Conservation (phyloP, 2,888 invertebrate species). For the Calliscelio sp. region DNA sequence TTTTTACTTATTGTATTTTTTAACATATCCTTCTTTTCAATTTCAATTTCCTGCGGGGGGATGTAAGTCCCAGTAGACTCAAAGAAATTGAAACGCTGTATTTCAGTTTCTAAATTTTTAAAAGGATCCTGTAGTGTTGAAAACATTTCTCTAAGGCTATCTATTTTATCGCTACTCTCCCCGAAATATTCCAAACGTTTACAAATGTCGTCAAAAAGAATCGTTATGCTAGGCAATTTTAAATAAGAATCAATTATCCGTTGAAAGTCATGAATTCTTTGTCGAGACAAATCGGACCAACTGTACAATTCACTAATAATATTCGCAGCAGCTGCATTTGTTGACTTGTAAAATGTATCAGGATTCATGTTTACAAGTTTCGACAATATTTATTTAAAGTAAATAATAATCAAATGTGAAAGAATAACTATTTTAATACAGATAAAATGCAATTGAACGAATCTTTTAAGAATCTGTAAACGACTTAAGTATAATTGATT, state of each 20-base stretch:
- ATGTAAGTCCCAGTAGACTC: constrained; percentile 18
- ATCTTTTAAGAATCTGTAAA: too few species aligned
- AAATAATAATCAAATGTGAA: too few species aligned
- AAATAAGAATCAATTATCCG: constrained; percentile 17
- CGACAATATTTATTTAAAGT: too few species aligned
- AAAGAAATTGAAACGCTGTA: constrained; percentile 13
- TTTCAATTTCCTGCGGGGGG: constrained; percentile 6
- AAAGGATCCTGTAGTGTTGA: constrained; percentile 15
- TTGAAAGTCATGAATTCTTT: constrained; percentile 8
- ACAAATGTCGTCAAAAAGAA: constrained; percentile 6
- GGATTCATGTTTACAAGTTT: constrained; percentile 26
- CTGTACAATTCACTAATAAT: constrained; percentile 22
- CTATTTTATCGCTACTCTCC: not conserved
- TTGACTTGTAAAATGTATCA: not conserved
- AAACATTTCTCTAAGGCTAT: constrained; percentile 9
- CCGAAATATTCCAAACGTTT: constrained; percentile 16
- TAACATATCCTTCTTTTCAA: constrained; percentile 1
- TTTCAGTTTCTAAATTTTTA: constrained; percentile 21
- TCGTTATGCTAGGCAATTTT: not conserved
- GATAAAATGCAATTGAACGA: not conserved
- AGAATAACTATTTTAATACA: not conserved
- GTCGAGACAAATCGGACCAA: constrained; percentile 19
- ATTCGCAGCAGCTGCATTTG: constrained; percentile 9
- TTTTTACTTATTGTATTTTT: not conserved
- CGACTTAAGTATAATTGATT: too few species aligned